Conservation (phyloP, 2,888 invertebrate genomes). For the Palloptera scutellata region DNA sequence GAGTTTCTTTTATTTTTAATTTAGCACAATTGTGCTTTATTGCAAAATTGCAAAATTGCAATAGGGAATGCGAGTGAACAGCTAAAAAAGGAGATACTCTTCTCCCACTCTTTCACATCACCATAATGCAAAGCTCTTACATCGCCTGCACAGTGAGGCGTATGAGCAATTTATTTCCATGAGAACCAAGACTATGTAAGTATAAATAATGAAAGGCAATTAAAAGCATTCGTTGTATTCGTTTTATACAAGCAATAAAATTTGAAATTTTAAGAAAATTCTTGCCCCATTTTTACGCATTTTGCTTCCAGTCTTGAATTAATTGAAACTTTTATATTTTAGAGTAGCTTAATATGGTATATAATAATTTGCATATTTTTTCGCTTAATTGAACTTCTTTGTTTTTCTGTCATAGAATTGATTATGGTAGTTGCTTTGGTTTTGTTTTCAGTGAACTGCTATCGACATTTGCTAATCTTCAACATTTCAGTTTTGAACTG, state of each 20-base stretch:
- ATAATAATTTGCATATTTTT: slow-evolving; percentile 22
- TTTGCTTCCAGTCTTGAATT: not conserved
- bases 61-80: not conserved
- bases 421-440: not conserved
- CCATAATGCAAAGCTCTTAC: too few relatives aligned
- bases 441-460: not conserved
- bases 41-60: slow-evolving; percentile 5
- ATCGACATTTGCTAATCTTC: too few relatives aligned
- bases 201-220: slow-evolving; percentile 58
- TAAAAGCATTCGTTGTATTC: slow-evolving; percentile 55
- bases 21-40: slow-evolving; percentile 24
- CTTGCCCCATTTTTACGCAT: not conserved
- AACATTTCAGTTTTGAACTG: too few relatives aligned
- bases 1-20: slow-evolving; percentile 9
- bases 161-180: slow-evolving; percentile 45
- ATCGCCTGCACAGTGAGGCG: slow-evolving; percentile 30
- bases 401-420: not conserved
- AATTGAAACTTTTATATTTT: slow-evolving; percentile 21
- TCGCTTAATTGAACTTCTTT: slow-evolving; percentile 20
- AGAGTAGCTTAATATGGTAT: too few relatives aligned
- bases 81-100: not conserved
- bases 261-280: slow-evolving; percentile 42
- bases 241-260: slow-evolving; percentile 49
- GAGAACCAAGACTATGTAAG: not conserved
- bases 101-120: too few relatives aligned